Evolutionary conservation across 1,140 invertebrate species (phyloP).

Genomic region (Rhopalosiphum maidis): DNA sequence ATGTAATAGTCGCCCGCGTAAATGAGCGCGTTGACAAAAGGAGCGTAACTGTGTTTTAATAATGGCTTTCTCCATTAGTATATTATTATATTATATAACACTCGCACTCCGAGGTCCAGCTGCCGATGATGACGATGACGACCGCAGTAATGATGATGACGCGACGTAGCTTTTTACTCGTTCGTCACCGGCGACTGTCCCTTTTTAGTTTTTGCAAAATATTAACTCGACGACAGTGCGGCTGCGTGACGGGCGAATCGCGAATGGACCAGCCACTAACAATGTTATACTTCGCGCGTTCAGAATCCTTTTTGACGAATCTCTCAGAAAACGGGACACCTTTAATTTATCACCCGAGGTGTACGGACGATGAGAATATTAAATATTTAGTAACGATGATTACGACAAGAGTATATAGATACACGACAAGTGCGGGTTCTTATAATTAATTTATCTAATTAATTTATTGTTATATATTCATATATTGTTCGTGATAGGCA

Average conservation of each 20-base stretch:
- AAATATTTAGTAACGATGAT: background rate
- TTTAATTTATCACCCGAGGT: background rate
- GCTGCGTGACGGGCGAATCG: background rate
- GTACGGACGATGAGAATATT: background rate
- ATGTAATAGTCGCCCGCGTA: background rate
- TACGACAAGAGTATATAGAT: background rate
- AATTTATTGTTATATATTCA: background rate
- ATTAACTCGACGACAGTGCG: background rate
- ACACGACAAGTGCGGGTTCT: background rate
- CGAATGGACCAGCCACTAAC: background rate
- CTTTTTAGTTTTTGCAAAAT: background rate
- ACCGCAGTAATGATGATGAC: background rate
- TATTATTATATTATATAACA: background rate
- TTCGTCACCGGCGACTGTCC: background rate
- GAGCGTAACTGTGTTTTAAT: background rate
- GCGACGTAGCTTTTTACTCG: background rate
- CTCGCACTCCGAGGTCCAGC: background rate
- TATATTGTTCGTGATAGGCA: background rate
- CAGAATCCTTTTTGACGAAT: background rate
- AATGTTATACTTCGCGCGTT: background rate
- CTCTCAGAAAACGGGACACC: background rate
- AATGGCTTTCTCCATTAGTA: slow-evolving; percentile 32
- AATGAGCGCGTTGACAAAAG: background rate
- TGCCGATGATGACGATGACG: background rate
- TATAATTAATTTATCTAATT: background rate